Percentiles rank a stretch among this genome's conserved stretches.
Evolutionary conservation across 2,797 vertebrate species (phyloP).

Genomic region (Gymnoscopelus microlampas): DNA sequence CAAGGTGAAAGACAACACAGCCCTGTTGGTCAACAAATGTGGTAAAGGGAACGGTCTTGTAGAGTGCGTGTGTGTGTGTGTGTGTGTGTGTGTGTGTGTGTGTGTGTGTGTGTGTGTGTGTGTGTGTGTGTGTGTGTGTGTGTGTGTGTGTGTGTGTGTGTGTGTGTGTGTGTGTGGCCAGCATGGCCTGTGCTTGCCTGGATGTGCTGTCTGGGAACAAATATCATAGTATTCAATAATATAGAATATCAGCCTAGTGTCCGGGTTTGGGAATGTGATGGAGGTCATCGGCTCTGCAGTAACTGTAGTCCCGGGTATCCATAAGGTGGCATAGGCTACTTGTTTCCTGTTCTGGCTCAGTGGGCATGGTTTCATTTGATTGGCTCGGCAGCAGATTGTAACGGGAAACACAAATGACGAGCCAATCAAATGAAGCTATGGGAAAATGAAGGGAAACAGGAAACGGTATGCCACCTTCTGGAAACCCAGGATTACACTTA

Average conservation of each 20-base stretch:
- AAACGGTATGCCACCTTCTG: too few relatives aligned
- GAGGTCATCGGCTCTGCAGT: neutral
- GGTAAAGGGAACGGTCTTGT: conserved; percentile 11
- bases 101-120: neutral
- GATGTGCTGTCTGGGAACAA: conserved; percentile 33
- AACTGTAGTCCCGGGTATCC: too few relatives aligned
- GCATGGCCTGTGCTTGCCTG: conserved; percentile 36
- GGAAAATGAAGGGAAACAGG: too few relatives aligned
- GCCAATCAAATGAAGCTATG: too few relatives aligned
- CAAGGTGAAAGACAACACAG: conserved; percentile 24
- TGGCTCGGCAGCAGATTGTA: too few relatives aligned
- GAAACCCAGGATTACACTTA: too few relatives aligned
- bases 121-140: conserved; percentile 25
- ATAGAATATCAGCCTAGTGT: neutral
- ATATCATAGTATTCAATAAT: too few relatives aligned
- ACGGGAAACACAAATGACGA: too few relatives aligned
- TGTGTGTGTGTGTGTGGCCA: conserved; percentile 16
- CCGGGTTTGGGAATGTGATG: conserved; percentile 43
- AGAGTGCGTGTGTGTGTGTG: conserved; percentile 2
- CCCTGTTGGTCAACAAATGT: neutral
- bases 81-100: conserved; percentile 1
- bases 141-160: conserved; percentile 27
- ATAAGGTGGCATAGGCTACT: neutral
- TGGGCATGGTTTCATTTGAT: too few relatives aligned
- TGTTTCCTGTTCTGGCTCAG: too few relatives aligned